Base-by-base conservation (phyloP, 2,113 vertebrate species). In the Natator depressus region DNA sequence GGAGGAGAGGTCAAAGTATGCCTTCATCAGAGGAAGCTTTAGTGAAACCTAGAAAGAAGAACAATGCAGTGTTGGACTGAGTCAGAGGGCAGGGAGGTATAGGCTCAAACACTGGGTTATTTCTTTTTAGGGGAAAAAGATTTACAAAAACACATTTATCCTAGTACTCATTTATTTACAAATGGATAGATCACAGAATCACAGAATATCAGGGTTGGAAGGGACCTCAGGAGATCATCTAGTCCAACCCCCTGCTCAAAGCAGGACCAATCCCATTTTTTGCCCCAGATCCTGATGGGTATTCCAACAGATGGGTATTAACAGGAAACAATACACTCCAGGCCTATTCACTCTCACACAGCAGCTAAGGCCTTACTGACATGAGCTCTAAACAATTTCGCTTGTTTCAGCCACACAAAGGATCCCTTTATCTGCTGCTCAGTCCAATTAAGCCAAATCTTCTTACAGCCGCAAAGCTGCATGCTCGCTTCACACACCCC, bases 1-100 rank as follows among this genome's bases (percentile, higher is more conserved):
- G 3, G 99, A 99, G 4, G 99, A 99, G 65, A 99, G 92, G 95
- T 99, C 99, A 0, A 99, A 99, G 98, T 99, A 99, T 54, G 99
- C 98, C 87, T 99, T 99, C 96, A 97, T 98, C 93, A 99, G 84
- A 0, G 99, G 99, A 14, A 99, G 96, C 0, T 96, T 97, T 93
- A 99, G 11, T 0, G 98, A 98, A 8, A 99, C 98, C 99, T 99
- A 51, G 2, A 12, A 69, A 78, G 1, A 57, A 91, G 14, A 86
- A 84, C 35, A 84, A 29, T 14, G 6, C 47, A 87, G 42, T 35
- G 25, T 31, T 42, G 75, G 17, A 25, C 0, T 29, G 29, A 13
- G 8, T 1, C 5, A 0, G 35, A 5, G 1, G 1, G 62, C 11
- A 10, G 86, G 16, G 12, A 85, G 69, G 12, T 19, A 27, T 42